These are phyloP conservation scores for Bombus superbus DNA, from an alignment of 1,140 invertebrate genomes.

Conservation along the genomic window DNA sequence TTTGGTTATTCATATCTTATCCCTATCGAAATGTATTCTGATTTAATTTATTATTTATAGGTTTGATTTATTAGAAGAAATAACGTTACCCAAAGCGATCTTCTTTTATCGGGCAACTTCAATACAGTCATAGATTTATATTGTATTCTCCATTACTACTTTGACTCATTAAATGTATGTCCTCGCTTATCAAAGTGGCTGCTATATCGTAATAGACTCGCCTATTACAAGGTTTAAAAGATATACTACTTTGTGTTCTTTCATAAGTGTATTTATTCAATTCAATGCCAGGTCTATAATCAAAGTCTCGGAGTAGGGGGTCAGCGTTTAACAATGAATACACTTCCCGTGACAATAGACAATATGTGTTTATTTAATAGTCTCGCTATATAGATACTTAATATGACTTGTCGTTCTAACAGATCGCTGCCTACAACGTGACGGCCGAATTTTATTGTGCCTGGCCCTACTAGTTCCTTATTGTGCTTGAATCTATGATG, in stretches of 20 bases:
- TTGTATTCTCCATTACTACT: no score
- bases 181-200: neutral
- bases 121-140: neutral
- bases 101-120: conserved; percentile 11
- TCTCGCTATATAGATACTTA: conserved; percentile 81
- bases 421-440: conserved; percentile 82
- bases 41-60: neutral
- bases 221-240: neutral
- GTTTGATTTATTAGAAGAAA: neutral
- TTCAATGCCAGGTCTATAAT: conserved; percentile 43
- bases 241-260: neutral
- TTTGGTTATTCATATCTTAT: neutral
- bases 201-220: neutral
- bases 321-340: conserved; percentile 65
- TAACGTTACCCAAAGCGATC: neutral
- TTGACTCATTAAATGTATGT: neutral
- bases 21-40: no score
- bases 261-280: conserved; percentile 55
- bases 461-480: conserved; percentile 81
- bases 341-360: conserved; percentile 80
- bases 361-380: conserved; percentile 83
- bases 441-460: conserved; percentile 83
- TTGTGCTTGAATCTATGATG: conserved; percentile 82
- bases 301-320: conserved; percentile 48
- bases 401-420: conserved; percentile 80